Evolutionary conservation across 2,888 invertebrate genomes (phyloP), one percentile per base, ranked within the genome.

Genomic region (Torymus aiolomorphi): DNA sequence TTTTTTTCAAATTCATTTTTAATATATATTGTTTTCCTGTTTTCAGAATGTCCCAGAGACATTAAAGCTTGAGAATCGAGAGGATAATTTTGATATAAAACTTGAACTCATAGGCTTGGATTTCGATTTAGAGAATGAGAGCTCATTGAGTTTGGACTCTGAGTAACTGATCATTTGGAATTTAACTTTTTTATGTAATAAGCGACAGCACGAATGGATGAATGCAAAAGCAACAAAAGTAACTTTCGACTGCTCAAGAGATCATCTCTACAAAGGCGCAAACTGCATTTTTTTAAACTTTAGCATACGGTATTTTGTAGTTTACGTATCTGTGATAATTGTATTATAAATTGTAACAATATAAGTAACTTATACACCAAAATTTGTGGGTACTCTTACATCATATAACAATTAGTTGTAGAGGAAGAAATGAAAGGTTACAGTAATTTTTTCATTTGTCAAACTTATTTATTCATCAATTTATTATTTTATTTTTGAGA

Each of bases 251-350:
- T 70, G 59, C 12, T 70, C 13, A 52, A 62, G 56, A 24, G 57
- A 5, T 71, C 66, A 63, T 62, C 59, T 79, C 52, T 66, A 74
- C 14, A 80, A 42, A 71, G 70, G 65, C 67, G 61, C 71, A 80
- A 76, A 83, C 85, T 86, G 87, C 87, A 88, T 89, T 89, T 89
- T 78, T 77, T 73, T 75, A 61, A 65, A 61, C 54, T 72, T 73
- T 80, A 77, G 72, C 62, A 83, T 88, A 87, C 84, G 85, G 85
- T 89, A 88, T 87, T 88, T 88, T 89, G 87, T 89, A 89, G 88
- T 85, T 89, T 89, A 89, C 88, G 87, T 89, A 89, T 89, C 89
- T 90, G 90, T 90, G 89, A 90, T 90, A 90, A 76, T 79, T 81
- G 81, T 81, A 81, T 79, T 79, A 81, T 81, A 81, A 76, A 74